Evolutionary conservation across 2,113 vertebrate species (phyloP).

Genomic region (Ameiurus melas): DNA sequence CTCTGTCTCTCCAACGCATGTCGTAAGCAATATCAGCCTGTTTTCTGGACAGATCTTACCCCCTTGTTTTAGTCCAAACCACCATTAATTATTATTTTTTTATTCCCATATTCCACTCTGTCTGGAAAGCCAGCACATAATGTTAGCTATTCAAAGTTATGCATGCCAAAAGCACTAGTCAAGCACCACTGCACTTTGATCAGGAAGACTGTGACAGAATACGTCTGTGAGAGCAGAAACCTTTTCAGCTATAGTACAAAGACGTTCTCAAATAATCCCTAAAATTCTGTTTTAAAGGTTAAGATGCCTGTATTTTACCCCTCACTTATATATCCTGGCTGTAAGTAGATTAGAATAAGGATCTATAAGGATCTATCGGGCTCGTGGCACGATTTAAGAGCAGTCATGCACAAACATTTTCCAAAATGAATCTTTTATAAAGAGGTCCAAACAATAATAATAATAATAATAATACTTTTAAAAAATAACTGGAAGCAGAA

Average conservation of each 20-base stretch:
- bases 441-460: not conserved
- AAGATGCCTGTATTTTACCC: not conserved
- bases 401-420: not conserved
- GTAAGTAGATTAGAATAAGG: not conserved
- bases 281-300: not conserved
- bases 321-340: not conserved
- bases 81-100: not conserved
- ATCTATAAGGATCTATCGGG: not conserved
- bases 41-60: constrained; percentile 21
- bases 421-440: not conserved
- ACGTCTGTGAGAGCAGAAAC: constrained; percentile 12
- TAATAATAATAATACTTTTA: too few species aligned
- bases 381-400: not conserved
- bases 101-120: not conserved
- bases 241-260: not conserved
- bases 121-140: constrained; percentile 10
- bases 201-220: constrained; percentile 24
- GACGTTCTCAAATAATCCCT: not conserved
- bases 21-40: constrained; percentile 48
- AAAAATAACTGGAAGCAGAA: not conserved
- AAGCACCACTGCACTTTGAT: constrained; percentile 69
- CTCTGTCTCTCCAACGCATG: constrained; percentile 25
- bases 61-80: not conserved
- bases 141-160: constrained; percentile 21
- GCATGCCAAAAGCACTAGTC: constrained; percentile 51